These are phyloP conservation scores for Halictus ligatus DNA, from an alignment of 2,888 invertebrate genomes.

Conservation along the genomic window DNA sequence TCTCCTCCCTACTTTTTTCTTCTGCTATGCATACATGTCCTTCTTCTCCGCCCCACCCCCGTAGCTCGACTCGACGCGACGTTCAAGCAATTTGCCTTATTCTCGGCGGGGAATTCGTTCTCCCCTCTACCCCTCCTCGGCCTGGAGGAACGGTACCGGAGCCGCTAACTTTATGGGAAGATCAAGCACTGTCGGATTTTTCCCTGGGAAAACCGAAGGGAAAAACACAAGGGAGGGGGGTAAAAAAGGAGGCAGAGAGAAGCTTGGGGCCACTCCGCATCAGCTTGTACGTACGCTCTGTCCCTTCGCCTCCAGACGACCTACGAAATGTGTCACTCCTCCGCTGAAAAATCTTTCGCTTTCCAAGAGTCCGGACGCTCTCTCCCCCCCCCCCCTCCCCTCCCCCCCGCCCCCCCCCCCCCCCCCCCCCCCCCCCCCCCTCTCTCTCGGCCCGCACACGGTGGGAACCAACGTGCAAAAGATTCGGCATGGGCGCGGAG, in stretches of 20 bases:
- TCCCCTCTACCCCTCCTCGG: background rate
- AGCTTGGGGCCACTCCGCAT: slow-evolving; percentile 15
- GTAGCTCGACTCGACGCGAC: background rate
- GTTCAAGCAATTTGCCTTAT: slow-evolving; percentile 50
- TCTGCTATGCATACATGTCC: slow-evolving; percentile 1
- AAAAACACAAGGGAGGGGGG: background rate
- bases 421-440: no score
- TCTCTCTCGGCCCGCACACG: slow-evolving; percentile 18
- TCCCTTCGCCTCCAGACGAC: slow-evolving; percentile 60
- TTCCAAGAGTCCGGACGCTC: slow-evolving; percentile 42
- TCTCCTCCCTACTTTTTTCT: background rate
- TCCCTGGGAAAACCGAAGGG: slow-evolving; percentile 9
- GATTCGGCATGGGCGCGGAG: slow-evolving; percentile 15
- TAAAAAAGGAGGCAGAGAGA: background rate
- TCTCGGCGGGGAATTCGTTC: slow-evolving; percentile 39
- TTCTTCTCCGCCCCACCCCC: background rate
- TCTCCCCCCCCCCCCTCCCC: no score
- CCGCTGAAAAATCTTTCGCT: slow-evolving; percentile 54
- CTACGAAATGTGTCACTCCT: slow-evolving; percentile 43
- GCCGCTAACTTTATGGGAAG: slow-evolving; percentile 47
- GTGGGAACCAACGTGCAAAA: slow-evolving; percentile 15
- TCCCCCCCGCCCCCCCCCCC: no score
- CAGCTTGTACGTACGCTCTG: slow-evolving; percentile 16
- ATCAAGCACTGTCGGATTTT: slow-evolving; percentile 34
- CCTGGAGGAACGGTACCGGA: slow-evolving; percentile 12